phyloP scores from a whole-genome alignment of 2,797 vertebrate species.

The Sus cebifrons region DNA sequence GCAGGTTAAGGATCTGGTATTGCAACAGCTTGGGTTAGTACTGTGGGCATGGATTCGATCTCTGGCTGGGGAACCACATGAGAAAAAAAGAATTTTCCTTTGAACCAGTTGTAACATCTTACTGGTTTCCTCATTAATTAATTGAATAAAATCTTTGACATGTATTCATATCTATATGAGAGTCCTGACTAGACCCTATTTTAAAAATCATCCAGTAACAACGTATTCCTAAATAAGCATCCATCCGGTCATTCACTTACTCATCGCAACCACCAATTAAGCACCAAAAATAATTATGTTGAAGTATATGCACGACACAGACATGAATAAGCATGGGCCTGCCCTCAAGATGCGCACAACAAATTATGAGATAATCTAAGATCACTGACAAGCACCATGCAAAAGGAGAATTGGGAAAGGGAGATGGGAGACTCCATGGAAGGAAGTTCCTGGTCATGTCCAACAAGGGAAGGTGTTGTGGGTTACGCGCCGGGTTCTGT shows the following conservation, averaged over 20 bases:
- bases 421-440: not conserved
- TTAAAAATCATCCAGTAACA: not conserved
- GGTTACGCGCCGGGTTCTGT: not conserved
- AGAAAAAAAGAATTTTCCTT: not conserved
- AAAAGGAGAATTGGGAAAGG: not conserved
- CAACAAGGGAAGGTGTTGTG: not conserved
- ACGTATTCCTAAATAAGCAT: not conserved
- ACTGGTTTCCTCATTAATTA: not conserved
- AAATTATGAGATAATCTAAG: not conserved
- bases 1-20: too few relatives aligned
- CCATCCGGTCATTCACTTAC: not conserved
- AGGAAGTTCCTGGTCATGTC: not conserved
- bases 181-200: not conserved
- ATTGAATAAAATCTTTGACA: not conserved
- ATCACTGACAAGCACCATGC: not conserved
- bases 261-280: not conserved
- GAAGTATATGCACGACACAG: not conserved
- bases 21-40: too few relatives aligned
- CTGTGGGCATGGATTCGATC: too few relatives aligned
- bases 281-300: not conserved
- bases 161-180: not conserved
- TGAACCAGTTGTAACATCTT: not conserved
- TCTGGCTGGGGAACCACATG: too few relatives aligned
- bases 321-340: not conserved
- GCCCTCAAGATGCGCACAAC: not conserved